A percentile compares a stretch with the other conserved stretches of the same genome.
Conservation (phyloP, 92 coral and sea anemone genomes). For the Paragorgia papillata region DNA sequence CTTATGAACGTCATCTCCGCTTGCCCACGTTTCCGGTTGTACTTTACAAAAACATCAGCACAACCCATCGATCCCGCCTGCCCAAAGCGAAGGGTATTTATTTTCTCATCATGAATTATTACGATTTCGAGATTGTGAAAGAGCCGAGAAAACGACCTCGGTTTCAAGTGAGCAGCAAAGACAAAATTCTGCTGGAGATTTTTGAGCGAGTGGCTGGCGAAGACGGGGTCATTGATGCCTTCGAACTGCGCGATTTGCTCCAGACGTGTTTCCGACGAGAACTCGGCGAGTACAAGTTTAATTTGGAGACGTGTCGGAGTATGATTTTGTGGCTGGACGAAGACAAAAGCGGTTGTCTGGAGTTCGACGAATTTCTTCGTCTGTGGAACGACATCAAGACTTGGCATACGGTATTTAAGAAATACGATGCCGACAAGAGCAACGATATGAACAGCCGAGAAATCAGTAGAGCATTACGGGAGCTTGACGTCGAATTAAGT, state of each 20-base stretch:
- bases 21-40: too few relatives aligned
- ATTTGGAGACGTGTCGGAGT: conserved; percentile 35
- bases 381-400: conserved; percentile 27
- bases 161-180: background rate
- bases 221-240: conserved; percentile 31
- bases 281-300: conserved; percentile 32
- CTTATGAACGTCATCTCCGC: too few relatives aligned
- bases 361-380: conserved; percentile 24
- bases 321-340: conserved; percentile 14
- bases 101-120: conserved; percentile 1
- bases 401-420: conserved; percentile 27
- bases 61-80: too few relatives aligned
- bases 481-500: conserved; percentile 9
- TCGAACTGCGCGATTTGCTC: conserved; percentile 24
- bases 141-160: conserved; percentile 2
- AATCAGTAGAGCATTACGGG: background rate
- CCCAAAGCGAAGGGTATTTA: too few relatives aligned
- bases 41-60: too few relatives aligned
- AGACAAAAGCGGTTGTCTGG: conserved; percentile 17
- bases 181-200: conserved; percentile 14
- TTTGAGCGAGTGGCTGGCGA: conserved; percentile 36
- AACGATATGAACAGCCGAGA: conserved; percentile 12
- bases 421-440: conserved; percentile 20
- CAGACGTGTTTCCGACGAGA: conserved; percentile 32
- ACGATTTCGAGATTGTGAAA: conserved; percentile 8